Evolutionary conservation across 2,113 vertebrate species (phyloP), one percentile per base, ranked within the genome.

Genomic region (Apaloderma vittatum): DNA sequence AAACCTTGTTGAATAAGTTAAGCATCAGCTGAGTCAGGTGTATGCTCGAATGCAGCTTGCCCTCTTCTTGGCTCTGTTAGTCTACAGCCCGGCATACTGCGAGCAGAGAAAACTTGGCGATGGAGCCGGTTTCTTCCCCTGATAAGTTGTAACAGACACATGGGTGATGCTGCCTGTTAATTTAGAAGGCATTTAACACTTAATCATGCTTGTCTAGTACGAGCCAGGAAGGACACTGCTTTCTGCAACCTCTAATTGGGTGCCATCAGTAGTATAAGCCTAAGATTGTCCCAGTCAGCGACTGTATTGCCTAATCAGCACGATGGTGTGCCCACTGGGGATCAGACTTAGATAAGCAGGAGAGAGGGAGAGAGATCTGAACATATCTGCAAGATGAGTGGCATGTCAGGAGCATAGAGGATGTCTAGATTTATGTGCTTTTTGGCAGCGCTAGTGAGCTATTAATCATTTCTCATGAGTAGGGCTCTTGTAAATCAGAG

Each of bases 391-490:
- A 63, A 96, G 97, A 97, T 89, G 85, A 98, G 97, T 94, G 30
- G 89, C 80, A 51, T 97, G 97, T 98, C 97, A 97, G 96, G 95
- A 97, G 97, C 94, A 66, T 48, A 14, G 88, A 54, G 92, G 93
- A 97, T 86, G 94, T 96, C 97, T 96, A 98, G 97, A 98, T 98
- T 98, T 97, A 97, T 98, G 98, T 93, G 96, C 94, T 97, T 97
- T 98, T 97, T 97, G 97, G 97, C 96, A 96, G 96, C 20, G 18
- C 89, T 52, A 84, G 92, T 29, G 86, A 97, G 95, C 97, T 97
- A 97, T 98, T 97, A 97, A 98, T 98, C 97, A 97, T 93, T 91
- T 97, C 95, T 96, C 86, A 66, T 76, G 94, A 98, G 96, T 79
- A 95, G 94, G 48, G 83, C 88, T 95, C 95, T 93, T 94, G 94